phyloP scores from a whole-genome alignment of 2,888 invertebrate species.

The Chaetogeoica ovagalla region DNA sequence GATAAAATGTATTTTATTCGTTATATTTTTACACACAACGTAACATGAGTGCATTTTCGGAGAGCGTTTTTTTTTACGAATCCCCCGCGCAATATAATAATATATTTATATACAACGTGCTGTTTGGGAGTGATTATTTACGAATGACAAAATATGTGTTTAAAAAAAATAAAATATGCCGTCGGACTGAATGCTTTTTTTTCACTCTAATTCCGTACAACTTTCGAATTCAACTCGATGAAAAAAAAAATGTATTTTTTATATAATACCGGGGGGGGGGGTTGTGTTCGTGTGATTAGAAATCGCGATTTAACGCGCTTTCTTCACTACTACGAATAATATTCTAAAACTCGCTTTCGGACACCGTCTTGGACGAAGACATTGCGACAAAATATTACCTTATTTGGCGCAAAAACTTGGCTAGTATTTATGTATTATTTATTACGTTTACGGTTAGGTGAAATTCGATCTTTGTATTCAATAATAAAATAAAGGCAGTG shows the following conservation, averaged over 20 bases:
- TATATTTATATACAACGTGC: no score
- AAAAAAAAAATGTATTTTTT: conserved; percentile 2
- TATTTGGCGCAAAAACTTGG: conserved; percentile 49
- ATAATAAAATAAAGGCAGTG: not conserved
- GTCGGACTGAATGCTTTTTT: not conserved
- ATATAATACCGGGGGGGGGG: not conserved
- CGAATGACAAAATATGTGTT: not conserved
- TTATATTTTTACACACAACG: not conserved
- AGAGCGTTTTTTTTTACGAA: not conserved
- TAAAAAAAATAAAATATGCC: not conserved
- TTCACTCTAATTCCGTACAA: not conserved
- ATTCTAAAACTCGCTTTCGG: not conserved
- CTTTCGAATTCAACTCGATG: conserved; percentile 35
- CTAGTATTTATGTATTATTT: conserved; percentile 14
- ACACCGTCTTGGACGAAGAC: conserved; percentile 3
- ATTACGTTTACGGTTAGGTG: conserved; percentile 6
- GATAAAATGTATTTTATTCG: conserved; percentile 19
- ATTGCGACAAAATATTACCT: conserved; percentile 22
- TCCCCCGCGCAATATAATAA: no score
- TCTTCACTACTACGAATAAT: conserved; percentile 17
- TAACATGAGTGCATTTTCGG: not conserved
- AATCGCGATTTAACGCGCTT: conserved; percentile 23
- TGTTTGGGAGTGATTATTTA: not conserved
- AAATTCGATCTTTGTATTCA: conserved; percentile 26
- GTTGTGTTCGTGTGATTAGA: conserved; percentile 17